These are phyloP conservation scores for Drosophila borborema DNA, from an alignment of 2,888 invertebrate genomes.

Conservation along the genomic window DNA sequence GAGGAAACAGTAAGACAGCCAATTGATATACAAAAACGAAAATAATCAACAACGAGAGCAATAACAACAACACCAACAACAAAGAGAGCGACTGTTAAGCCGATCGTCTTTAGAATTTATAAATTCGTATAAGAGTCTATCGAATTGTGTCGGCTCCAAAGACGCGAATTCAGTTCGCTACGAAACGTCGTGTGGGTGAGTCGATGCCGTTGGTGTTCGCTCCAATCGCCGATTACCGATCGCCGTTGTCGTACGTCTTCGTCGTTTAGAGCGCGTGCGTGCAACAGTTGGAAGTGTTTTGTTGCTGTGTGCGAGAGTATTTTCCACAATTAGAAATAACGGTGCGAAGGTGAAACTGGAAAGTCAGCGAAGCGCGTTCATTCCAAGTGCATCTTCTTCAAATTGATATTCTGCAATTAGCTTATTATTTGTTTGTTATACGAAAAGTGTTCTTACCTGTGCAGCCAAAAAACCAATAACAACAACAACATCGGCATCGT, in stretches of 20 bases:
- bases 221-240: constrained; percentile 1
- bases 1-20: neutral
- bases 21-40: neutral
- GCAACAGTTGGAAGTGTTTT: constrained; percentile 39
- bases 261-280: constrained; percentile 56
- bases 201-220: constrained; percentile 25
- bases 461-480: constrained; percentile 6
- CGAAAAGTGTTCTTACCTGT: constrained; percentile 6
- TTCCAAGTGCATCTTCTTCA: constrained; percentile 35
- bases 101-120: neutral
- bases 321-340: constrained; percentile 69
- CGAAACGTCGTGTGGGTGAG: constrained; percentile 64
- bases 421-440: constrained; percentile 8
- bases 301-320: constrained; percentile 35
- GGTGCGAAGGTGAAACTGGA: constrained; percentile 80
- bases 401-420: constrained; percentile 22
- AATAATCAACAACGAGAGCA: neutral
- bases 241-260: constrained; percentile 16
- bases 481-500: constrained; percentile 12
- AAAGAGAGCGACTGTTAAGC: neutral
- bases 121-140: constrained; percentile 17
- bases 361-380: constrained; percentile 36
- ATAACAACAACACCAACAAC: too few species aligned
- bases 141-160: constrained; percentile 16
- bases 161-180: constrained; percentile 49